Evolutionary conservation across 2,888 invertebrate species (phyloP).

Genomic region (Taphrorychus bicolor): DNA sequence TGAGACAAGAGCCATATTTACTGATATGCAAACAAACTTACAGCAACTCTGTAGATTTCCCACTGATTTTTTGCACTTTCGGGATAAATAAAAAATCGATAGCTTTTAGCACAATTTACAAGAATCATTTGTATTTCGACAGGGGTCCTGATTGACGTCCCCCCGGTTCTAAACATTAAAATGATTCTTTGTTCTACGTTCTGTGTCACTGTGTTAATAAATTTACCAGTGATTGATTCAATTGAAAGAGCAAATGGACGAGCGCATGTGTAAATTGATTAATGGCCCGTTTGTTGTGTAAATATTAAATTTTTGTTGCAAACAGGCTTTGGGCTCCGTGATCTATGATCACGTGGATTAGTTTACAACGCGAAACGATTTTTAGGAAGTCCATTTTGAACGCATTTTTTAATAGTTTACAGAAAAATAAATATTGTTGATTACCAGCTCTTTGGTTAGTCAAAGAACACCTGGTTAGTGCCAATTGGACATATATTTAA

Average conservation of each 20-base stretch:
- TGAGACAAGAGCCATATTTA: too few relatives aligned
- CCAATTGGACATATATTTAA: too few relatives aligned
- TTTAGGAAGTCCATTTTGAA: too few relatives aligned
- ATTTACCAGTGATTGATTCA: slow-evolving; percentile 7
- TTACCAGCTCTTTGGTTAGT: too few relatives aligned
- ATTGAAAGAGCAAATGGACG: slow-evolving; percentile 1
- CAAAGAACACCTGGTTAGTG: too few relatives aligned
- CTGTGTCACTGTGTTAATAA: not conserved
- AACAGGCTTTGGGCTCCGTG: not conserved
- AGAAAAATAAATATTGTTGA: too few relatives aligned
- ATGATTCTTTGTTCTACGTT: slow-evolving; percentile 1
- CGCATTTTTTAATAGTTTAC: too few relatives aligned
- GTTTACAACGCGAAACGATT: too few relatives aligned
- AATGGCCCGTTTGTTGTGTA: not conserved
- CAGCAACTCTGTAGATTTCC: too few relatives aligned
- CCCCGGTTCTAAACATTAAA: slow-evolving; percentile 3
- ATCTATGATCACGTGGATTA: not conserved
- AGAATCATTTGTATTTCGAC: not conserved
- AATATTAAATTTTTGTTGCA: not conserved
- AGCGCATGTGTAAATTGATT: slow-evolving; percentile 2
- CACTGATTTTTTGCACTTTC: too few relatives aligned
- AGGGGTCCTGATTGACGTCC: not conserved
- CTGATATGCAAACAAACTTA: too few relatives aligned
- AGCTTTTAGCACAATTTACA: not conserved
- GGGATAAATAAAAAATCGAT: not conserved